Evolutionary conservation across 2,888 invertebrate genomes (phyloP).

Genomic region (Synergus umbraculus): DNA sequence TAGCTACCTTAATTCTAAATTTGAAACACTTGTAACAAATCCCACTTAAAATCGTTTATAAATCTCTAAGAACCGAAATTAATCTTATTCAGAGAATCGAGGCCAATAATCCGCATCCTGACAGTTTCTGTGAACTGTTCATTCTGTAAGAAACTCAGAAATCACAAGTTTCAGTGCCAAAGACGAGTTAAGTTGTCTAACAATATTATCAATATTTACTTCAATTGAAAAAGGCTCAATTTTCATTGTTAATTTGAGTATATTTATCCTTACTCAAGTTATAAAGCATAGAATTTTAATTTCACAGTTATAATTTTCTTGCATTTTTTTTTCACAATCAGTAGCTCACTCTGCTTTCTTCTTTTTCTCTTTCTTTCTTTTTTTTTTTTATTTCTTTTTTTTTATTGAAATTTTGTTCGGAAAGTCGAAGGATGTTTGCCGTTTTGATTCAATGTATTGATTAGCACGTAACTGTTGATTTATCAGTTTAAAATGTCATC

Average conservation of each 20-base stretch:
- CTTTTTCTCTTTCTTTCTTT: background rate
- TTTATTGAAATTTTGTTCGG: background rate
- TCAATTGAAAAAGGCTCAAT: no score
- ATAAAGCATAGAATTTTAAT: background rate
- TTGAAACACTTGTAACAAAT: no score
- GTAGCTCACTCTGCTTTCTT: background rate
- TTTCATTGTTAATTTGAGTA: no score
- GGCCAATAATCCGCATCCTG: background rate
- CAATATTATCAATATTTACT: background rate
- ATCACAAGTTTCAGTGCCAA: conserved; percentile 3
- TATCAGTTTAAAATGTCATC: background rate
- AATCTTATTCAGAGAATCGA: background rate
- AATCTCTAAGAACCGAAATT: background rate
- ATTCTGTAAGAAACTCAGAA: background rate
- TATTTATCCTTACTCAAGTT: no score
- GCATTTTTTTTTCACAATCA: background rate
- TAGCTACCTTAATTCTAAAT: no score
- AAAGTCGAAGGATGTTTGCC: background rate
- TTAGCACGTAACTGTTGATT: background rate
- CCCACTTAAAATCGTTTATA: background rate
- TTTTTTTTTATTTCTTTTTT: background rate
- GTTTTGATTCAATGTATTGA: background rate
- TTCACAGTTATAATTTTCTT: background rate
- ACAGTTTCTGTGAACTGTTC: background rate
- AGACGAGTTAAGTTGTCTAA: background rate